Evolutionary conservation across 2,797 vertebrate genomes (phyloP), one percentile per base, ranked within the genome.

Genomic region (Karalla daura): DNA sequence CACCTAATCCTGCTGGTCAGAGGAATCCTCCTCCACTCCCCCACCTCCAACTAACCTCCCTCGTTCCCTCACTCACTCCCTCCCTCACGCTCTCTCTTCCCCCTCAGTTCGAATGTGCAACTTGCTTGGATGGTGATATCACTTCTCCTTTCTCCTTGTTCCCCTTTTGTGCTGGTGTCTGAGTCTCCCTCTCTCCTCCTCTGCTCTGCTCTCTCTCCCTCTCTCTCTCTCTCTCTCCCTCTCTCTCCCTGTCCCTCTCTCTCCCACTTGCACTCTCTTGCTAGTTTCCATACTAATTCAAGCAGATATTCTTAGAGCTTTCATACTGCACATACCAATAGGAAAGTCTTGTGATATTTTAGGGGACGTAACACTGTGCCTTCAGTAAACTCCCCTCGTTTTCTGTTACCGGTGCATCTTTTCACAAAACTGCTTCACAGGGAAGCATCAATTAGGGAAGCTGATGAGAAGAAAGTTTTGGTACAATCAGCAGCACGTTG

Each of bases 141-240:
- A 76, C 74, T 87, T 82, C 88, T 84, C 76, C 76, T 88, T 89
- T 85, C 52, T 77, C 75, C 62, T 47, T 41, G 51, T 83, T 88
- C 76, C 72, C 68, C 81, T 76, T 77, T 83, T 67, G 35, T 18
- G 8, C 30, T 62, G 43, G 25, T 55, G 36, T 74, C 50, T 77
- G 73, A 70, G 70, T 55, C 70, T 74, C 74, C 10, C 61, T 70
- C 72, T 55, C 50, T 77, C 68, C 54, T 85, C 65, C 50, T 66
- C 83, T 81, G 55, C 59, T 58, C 58, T 35, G 9, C 69, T 60
- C 51, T 20, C 28, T 49, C 40, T 59, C 64, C 55, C 63, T 37
- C 20, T 24, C 62, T 52, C 58, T 18, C 43, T 54, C 76, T 54
- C 50, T 54, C 14, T 52, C n/a, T n/a, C n/a, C n/a, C n/a, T n/a